phyloP scores from a whole-genome alignment of 2,797 vertebrate species.

The Mormyrus proboscirostris region DNA sequence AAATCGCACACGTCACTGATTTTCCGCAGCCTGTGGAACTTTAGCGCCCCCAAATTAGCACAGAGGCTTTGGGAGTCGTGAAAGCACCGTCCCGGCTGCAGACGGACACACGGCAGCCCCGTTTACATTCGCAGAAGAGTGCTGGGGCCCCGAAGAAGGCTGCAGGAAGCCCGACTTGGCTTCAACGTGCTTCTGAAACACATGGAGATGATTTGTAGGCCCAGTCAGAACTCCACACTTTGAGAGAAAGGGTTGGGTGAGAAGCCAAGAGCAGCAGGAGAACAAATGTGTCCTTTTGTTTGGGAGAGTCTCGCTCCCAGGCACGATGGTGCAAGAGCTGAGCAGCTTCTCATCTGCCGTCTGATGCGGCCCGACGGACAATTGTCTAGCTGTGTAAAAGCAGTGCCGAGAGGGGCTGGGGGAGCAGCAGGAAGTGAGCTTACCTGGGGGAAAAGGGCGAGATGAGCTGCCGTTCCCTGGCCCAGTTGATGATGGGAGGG shows the following conservation, averaged over 20 bases:
- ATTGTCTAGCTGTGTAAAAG: background rate
- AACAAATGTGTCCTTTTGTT: background rate
- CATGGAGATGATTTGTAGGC: slow-evolving; percentile 24
- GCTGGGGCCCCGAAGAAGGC: slow-evolving; percentile 5
- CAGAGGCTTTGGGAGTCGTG: background rate
- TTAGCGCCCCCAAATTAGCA: background rate
- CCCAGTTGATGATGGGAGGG: slow-evolving; percentile 85
- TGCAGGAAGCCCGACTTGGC: background rate
- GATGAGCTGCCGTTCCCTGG: slow-evolving; percentile 83
- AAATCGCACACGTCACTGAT: background rate
- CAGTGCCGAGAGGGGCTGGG: background rate
- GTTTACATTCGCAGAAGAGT: slow-evolving; percentile 11
- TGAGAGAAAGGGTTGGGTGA: background rate
- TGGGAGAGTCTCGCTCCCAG: background rate
- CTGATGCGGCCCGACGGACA: background rate
- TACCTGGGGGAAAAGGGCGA: slow-evolving; percentile 92
- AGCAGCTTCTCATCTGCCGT: background rate
- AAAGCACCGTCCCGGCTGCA: background rate
- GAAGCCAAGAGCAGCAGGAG: slow-evolving; percentile 11
- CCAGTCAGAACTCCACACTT: slow-evolving; percentile 20
- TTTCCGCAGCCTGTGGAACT: background rate
- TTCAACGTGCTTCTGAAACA: slow-evolving; percentile 15
- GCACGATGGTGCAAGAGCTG: background rate
- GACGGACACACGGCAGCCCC: background rate
- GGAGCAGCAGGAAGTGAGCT: slow-evolving; percentile 17